Conservation (phyloP, 2,113 vertebrate genomes). For the Pontoporia blainvillei region DNA sequence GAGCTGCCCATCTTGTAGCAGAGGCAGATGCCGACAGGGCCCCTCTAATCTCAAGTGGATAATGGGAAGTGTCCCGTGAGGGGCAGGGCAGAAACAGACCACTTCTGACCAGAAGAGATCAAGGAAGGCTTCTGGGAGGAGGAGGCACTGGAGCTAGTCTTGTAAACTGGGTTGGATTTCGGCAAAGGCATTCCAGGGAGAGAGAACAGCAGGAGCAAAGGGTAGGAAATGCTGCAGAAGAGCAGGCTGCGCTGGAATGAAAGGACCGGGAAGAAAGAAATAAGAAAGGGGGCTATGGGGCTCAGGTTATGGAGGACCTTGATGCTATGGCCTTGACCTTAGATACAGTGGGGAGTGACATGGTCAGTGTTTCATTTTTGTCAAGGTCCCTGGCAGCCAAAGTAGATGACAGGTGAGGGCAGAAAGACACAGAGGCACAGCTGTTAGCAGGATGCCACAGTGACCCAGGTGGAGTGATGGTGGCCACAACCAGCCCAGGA, state of each 20-base stretch:
- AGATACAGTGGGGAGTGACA: not conserved
- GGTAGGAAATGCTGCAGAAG: not conserved
- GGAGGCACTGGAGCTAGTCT: not conserved
- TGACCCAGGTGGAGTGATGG: rapidly evolving
- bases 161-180: not conserved
- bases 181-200: not conserved
- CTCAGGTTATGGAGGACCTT: not conserved
- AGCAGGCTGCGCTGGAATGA: not conserved
- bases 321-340: too few species aligned
- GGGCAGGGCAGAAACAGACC: not conserved
- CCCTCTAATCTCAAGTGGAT: not conserved
- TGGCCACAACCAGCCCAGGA: not conserved
- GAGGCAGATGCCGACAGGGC: not conserved
- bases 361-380: not conserved
- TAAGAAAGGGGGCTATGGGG: not conserved
- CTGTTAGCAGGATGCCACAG: rapidly evolving
- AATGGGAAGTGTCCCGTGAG: not conserved
- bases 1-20: not conserved
- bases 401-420: too few species aligned
- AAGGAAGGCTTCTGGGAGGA: not conserved
- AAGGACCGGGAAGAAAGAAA: not conserved
- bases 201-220: not conserved
- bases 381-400: not conserved
- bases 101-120: not conserved
- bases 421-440: not conserved